Evolutionary conservation across 2,113 vertebrate genomes (phyloP).

Genomic region (Saguinus imperator): DNA sequence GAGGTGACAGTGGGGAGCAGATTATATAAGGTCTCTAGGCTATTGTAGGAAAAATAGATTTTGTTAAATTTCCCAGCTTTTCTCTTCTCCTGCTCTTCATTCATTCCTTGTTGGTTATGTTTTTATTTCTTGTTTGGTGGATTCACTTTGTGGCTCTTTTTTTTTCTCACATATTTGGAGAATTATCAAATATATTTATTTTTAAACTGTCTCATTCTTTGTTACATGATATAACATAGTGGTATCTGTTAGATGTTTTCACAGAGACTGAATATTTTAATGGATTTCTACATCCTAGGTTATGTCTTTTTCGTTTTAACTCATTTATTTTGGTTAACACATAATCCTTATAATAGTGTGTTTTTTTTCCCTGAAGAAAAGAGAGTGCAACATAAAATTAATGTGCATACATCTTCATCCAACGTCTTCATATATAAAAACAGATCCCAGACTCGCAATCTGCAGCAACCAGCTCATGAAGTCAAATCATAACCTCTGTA

Average conservation of each 20-base stretch:
- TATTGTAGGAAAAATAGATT: background rate
- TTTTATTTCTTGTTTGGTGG: background rate
- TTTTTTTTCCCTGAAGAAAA: too few species aligned
- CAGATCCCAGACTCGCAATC: background rate
- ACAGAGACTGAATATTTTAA: background rate
- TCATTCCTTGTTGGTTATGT: background rate
- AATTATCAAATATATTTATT: background rate
- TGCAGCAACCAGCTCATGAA: background rate
- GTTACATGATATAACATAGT: background rate
- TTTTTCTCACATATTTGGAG: background rate
- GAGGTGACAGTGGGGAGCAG: background rate
- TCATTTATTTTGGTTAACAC: too few species aligned
- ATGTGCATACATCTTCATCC: too few species aligned
- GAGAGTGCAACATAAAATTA: too few species aligned
- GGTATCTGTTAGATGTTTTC: background rate
- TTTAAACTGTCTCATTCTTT: background rate
- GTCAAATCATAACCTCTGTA: too few species aligned
- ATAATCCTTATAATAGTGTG: too few species aligned
- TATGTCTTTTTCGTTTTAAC: too few species aligned
- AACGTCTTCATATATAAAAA: background rate
- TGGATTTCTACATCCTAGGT: background rate
- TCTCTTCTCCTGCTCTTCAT: background rate
- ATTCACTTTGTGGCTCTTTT: background rate
- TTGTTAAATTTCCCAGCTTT: background rate
- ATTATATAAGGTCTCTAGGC: background rate